A percentile compares a stretch with the other conserved stretches of the same genome.
These are phyloP conservation scores for Poecilia wingei DNA, from an alignment of 2,797 vertebrate species.

Conservation along the genomic window DNA sequence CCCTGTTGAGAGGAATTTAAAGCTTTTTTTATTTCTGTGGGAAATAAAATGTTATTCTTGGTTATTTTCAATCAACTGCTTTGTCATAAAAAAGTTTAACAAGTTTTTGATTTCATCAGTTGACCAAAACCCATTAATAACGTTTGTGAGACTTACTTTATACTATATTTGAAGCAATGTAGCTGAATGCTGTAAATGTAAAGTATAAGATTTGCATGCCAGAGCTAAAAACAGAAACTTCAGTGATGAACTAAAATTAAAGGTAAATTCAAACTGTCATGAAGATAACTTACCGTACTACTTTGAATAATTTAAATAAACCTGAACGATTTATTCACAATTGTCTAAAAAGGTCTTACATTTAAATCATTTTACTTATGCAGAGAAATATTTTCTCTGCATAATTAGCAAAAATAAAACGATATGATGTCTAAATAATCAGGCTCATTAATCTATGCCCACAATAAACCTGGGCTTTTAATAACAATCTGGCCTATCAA, in stretches of 20 bases:
- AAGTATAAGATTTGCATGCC: not conserved
- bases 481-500: conserved; percentile 62
- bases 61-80: not conserved
- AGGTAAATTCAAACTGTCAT: not conserved
- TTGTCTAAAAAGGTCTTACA: not conserved
- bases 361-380: not conserved
- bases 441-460: conserved; percentile 20
- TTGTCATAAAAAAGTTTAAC: not conserved
- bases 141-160: not conserved
- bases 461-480: conserved; percentile 44
- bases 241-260: not conserved
- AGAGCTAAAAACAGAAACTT: not conserved
- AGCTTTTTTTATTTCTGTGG: not conserved
- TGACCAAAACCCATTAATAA: not conserved
- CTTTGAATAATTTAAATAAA: not conserved
- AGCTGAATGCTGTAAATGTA: not conserved
- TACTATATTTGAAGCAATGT: not conserved
- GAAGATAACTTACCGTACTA: not conserved
- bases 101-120: not conserved
- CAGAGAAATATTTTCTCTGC: not conserved
- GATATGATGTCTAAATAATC: conserved; percentile 18
- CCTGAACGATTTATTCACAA: not conserved
- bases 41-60: not conserved
- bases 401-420: conserved; percentile 4
- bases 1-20: not conserved